phyloP scores from a whole-genome alignment of 2,888 invertebrate genomes.

The Epistrophe eligans region DNA sequence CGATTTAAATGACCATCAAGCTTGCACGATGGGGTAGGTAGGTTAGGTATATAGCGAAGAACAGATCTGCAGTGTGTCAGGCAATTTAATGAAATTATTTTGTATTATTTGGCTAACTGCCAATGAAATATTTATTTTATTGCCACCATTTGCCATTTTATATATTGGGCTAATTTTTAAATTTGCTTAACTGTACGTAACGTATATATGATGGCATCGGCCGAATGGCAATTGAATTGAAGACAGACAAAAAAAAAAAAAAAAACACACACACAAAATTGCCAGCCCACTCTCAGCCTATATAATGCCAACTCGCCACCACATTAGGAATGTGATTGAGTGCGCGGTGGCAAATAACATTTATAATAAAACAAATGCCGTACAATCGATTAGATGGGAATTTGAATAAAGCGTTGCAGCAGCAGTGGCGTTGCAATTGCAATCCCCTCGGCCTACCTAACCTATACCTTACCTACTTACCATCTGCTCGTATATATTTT shows the following conservation, averaged over 20 bases:
- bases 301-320: not conserved
- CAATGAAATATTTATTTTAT: slow-evolving; percentile 75
- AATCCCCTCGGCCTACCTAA: not conserved
- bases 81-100: slow-evolving; percentile 83
- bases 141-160: slow-evolving; percentile 40
- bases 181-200: slow-evolving; percentile 43
- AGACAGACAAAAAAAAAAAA: not conserved
- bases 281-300: not conserved
- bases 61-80: slow-evolving; percentile 68
- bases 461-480: not conserved
- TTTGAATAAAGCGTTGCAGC: slow-evolving; percentile 36
- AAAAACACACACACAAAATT: too few relatives aligned
- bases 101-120: slow-evolving; percentile 81
- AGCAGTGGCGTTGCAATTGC: not conserved
- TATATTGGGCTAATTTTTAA: slow-evolving; percentile 50
- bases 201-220: slow-evolving; percentile 9
- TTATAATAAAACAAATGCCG: slow-evolving; percentile 54
- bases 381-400: slow-evolving; percentile 63
- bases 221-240: slow-evolving; percentile 45
- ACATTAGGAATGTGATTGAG: slow-evolving; percentile 27
- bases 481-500: not conserved
- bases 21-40: not conserved
- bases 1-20: slow-evolving; percentile 38
- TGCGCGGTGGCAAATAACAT: slow-evolving; percentile 43
- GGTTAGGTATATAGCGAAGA: not conserved